These are phyloP conservation scores for Istiophorus platypterus DNA, from an alignment of 2,113 vertebrate genomes.

Conservation along the genomic window DNA sequence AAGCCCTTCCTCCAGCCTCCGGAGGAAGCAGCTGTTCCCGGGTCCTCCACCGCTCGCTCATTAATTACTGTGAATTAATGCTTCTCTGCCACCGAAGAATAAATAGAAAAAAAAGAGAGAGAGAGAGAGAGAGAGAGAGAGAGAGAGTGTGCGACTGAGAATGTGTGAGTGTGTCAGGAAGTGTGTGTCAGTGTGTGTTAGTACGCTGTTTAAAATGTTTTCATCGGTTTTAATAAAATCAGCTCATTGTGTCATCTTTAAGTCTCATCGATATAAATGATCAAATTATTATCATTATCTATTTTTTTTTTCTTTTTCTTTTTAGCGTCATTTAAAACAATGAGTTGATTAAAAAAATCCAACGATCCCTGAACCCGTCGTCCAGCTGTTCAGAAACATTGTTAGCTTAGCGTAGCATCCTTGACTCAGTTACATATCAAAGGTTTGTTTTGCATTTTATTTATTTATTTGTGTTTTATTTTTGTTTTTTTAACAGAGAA, in stretches of 20 bases:
- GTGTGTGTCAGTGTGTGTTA: too few relatives aligned
- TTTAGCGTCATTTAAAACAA: background rate
- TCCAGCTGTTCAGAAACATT: too few relatives aligned
- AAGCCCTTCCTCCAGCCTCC: constrained; percentile 72
- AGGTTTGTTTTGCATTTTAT: background rate
- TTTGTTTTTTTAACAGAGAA: background rate
- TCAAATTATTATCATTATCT: too few relatives aligned
- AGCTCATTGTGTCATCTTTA: background rate
- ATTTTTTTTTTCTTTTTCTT: too few relatives aligned
- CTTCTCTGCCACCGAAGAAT: constrained; percentile 72
- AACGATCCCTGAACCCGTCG: too few relatives aligned
- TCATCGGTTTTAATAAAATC: background rate
- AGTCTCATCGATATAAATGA: background rate
- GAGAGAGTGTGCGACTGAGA: too few relatives aligned
- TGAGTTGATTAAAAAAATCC: too few relatives aligned
- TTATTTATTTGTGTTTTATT: too few relatives aligned
- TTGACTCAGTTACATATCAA: background rate
- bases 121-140: too few relatives aligned
- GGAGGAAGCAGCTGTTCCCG: constrained; percentile 79
- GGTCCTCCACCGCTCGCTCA: constrained; percentile 77
- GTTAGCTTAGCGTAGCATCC: too few relatives aligned
- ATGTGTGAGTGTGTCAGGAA: too few relatives aligned
- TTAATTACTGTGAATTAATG: constrained; percentile 83
- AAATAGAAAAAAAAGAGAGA: constrained; percentile 80
- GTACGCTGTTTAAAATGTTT: too few relatives aligned